Evolutionary conservation across 2,797 vertebrate genomes (phyloP).

Genomic region (Micrastur ruficollis): DNA sequence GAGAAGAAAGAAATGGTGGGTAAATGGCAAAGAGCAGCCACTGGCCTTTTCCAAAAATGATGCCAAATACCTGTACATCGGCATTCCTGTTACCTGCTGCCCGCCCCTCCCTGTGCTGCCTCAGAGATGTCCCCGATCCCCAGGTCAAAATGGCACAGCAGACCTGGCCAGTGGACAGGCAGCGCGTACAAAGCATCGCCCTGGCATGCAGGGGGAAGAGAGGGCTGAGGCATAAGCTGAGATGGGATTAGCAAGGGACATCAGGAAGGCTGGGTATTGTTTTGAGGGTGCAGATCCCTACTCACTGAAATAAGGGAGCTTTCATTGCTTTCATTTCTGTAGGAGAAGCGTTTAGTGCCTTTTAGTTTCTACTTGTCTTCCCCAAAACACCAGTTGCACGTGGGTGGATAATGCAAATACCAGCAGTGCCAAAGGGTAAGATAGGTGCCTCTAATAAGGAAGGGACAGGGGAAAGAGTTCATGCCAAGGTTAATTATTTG

Average conservation of each 20-base stretch:
- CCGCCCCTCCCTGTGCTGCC: not conserved
- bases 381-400: not conserved
- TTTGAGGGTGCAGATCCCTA: not conserved
- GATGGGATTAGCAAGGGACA: not conserved
- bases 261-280: not conserved
- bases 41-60: not conserved
- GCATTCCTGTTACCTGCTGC: not conserved
- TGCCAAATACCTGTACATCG: not conserved
- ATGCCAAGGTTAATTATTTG: conserved; percentile 7
- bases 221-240: accelerated
- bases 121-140: not conserved
- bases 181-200: not conserved
- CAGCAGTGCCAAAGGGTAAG: not conserved
- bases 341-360: not conserved
- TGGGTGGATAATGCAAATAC: not conserved
- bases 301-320: not conserved
- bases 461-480: not conserved
- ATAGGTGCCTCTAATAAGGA: not conserved
- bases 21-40: not conserved
- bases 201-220: not conserved
- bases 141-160: accelerated
- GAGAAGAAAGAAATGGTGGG: not conserved
- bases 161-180: not conserved
- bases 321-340: not conserved
- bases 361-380: not conserved